These are phyloP conservation scores for Drosophila repletoides DNA, from an alignment of 1,140 invertebrate species.

Conservation along the genomic window DNA sequence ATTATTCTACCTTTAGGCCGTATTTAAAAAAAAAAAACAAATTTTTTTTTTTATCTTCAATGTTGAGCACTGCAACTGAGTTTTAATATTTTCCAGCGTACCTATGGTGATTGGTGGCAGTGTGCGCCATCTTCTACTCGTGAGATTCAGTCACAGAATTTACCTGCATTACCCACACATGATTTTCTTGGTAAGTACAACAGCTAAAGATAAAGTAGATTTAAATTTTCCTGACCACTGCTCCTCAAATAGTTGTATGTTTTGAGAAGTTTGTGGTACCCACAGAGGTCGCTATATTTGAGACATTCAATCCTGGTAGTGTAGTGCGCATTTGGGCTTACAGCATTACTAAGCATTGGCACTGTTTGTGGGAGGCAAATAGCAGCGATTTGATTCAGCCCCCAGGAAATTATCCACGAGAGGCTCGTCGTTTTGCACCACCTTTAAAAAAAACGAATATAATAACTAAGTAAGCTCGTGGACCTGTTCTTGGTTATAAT, in stretches of 20 bases:
- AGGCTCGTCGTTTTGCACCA: slow-evolving; percentile 90
- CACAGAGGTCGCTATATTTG: slow-evolving; percentile 90
- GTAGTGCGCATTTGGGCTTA: slow-evolving; percentile 92
- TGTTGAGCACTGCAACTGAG: no score
- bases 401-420: slow-evolving; percentile 81
- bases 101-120: slow-evolving; percentile 95
- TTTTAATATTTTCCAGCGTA: slow-evolving; percentile 86
- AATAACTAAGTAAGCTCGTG: slow-evolving; percentile 53
- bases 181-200: slow-evolving; percentile 91
- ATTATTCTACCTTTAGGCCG: no score
- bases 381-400: slow-evolving; percentile 60
- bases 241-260: slow-evolving; percentile 85
- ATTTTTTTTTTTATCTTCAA: slow-evolving; percentile 1
- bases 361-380: slow-evolving; percentile 89
- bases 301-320: slow-evolving; percentile 95
- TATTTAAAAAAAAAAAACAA: neutral
- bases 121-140: slow-evolving; percentile 87
- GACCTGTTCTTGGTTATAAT: neutral
- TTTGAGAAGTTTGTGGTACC: slow-evolving; percentile 91
- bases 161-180: slow-evolving; percentile 87
- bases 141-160: slow-evolving; percentile 90
- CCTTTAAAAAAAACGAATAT: slow-evolving; percentile 84
- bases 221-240: neutral
- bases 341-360: slow-evolving; percentile 85
- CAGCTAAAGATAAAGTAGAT: neutral